Conservation (phyloP, 2,113 vertebrate species). For the Panthera tigris region DNA sequence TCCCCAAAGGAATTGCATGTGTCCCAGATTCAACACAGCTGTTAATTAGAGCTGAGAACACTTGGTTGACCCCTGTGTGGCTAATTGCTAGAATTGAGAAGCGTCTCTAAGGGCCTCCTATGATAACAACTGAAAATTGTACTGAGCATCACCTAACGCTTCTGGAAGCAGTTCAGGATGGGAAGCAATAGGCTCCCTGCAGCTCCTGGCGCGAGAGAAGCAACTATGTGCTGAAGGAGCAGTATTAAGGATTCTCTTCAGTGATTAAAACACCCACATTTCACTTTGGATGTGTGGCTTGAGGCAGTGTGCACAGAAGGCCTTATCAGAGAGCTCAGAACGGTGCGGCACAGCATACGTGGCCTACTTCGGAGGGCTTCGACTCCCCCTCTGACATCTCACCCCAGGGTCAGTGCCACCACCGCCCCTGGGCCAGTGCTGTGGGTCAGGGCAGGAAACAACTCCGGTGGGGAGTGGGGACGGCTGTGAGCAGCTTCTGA, state of each 20-base stretch:
- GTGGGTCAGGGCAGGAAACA: neutral
- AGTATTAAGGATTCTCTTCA: conserved; percentile 75
- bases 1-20: conserved; percentile 73
- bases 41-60: conserved; percentile 82
- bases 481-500: neutral
- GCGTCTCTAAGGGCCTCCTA: conserved; percentile 73
- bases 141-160: conserved; percentile 73
- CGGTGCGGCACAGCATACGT: neutral
- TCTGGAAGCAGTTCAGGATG: conserved; percentile 65
- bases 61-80: conserved; percentile 78
- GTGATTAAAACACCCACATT: conserved; percentile 78
- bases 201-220: conserved; percentile 58
- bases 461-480: rapidly evolving
- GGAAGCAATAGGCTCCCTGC: conserved; percentile 72
- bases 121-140: conserved; percentile 80
- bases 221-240: conserved; percentile 70
- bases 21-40: conserved; percentile 82
- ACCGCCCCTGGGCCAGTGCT: neutral
- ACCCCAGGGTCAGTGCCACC: neutral
- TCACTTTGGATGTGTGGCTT: conserved; percentile 72
- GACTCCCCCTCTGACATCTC: neutral
- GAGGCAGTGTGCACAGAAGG: conserved; percentile 26
- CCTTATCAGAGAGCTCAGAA: conserved; percentile 38
- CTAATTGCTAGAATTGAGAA: conserved; percentile 80
- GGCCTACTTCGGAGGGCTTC: conserved; percentile 55